phyloP scores from a whole-genome alignment of 1,140 invertebrate genomes.

The Steinernema khuongi region DNA sequence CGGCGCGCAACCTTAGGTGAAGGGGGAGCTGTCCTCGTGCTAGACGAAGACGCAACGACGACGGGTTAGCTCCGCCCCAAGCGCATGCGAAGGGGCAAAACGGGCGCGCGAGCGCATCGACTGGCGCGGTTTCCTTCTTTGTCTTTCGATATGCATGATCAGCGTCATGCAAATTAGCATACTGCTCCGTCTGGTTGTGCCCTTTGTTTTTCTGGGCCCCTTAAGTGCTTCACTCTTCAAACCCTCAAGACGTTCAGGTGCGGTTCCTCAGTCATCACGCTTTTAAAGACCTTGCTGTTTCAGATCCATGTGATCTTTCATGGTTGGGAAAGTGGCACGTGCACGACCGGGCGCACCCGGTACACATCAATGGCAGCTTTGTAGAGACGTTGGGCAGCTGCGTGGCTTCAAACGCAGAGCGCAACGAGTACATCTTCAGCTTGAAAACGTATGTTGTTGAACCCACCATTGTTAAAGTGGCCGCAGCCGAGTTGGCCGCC shows the following conservation, averaged over 20 bases:
- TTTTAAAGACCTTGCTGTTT: not conserved
- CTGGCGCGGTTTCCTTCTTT: conserved; percentile 13
- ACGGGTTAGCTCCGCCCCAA: conserved; percentile 14
- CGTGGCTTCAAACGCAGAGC: not conserved
- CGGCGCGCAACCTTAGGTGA: not conserved
- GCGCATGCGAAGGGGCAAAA: not conserved
- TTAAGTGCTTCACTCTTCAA: not conserved
- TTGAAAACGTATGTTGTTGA: conserved; percentile 3
- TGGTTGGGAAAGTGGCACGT: conserved; percentile 4
- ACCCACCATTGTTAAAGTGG: too few species aligned
- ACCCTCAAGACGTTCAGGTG: not conserved
- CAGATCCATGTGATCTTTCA: not conserved
- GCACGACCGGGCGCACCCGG: not conserved
- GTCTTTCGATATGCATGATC: conserved; percentile 14
- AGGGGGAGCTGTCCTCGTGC: not conserved
- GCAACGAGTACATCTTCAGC: not conserved
- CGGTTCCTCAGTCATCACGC: not conserved
- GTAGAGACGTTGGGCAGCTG: not conserved
- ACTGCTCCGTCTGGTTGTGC: not conserved
- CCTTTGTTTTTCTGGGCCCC: not conserved
- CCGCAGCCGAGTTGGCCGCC: too few species aligned
- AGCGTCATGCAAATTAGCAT: conserved; percentile 8
- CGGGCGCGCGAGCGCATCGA: conserved; percentile 6
- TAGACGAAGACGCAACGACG: not conserved
- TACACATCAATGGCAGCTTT: not conserved